These are phyloP conservation scores for Threskiornis aethiopicus DNA, from an alignment of 2,797 vertebrate genomes.

Conservation along the genomic window DNA sequence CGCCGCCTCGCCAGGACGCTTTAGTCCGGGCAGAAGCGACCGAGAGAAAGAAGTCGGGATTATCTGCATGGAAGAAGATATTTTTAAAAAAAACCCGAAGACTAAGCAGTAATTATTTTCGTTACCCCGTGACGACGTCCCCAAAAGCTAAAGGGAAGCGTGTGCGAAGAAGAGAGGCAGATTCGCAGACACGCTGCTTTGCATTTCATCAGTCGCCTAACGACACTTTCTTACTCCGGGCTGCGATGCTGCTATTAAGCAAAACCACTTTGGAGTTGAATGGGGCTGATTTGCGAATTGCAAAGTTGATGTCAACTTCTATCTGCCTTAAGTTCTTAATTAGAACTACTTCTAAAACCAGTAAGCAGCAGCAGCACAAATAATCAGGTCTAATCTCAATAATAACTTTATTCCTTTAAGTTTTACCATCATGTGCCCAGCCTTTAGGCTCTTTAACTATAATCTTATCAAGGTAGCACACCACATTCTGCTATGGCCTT, in stretches of 20 bases:
- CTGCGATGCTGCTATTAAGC: constrained; percentile 27
- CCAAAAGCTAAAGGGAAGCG: background rate
- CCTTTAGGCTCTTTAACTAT: constrained; percentile 80
- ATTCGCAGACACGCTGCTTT: background rate
- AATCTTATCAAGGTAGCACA: constrained; percentile 87
- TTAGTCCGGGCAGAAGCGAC: background rate
- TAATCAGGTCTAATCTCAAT: constrained; percentile 79
- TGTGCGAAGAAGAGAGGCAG: background rate
- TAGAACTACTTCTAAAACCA: constrained; percentile 43
- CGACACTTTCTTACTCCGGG: constrained; percentile 12
- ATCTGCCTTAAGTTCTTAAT: constrained; percentile 65
- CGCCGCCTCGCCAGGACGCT: background rate
- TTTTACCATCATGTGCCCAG: constrained; percentile 70
- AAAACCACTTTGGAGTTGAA: background rate
- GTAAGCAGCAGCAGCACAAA: constrained; percentile 59
- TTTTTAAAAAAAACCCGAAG: background rate
- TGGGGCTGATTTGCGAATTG: constrained; percentile 57
- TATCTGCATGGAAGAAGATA: background rate
- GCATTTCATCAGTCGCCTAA: constrained; percentile 21
- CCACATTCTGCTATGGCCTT: constrained; percentile 70
- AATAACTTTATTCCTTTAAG: constrained; percentile 75
- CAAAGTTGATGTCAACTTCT: constrained; percentile 65
- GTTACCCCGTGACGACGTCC: background rate
- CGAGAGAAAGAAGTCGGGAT: background rate
- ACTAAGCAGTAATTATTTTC: constrained; percentile 29